Evolutionary conservation across 2,113 vertebrate genomes (phyloP), one percentile per base, ranked within the genome.

Genomic region (Myiagra hebetior): DNA sequence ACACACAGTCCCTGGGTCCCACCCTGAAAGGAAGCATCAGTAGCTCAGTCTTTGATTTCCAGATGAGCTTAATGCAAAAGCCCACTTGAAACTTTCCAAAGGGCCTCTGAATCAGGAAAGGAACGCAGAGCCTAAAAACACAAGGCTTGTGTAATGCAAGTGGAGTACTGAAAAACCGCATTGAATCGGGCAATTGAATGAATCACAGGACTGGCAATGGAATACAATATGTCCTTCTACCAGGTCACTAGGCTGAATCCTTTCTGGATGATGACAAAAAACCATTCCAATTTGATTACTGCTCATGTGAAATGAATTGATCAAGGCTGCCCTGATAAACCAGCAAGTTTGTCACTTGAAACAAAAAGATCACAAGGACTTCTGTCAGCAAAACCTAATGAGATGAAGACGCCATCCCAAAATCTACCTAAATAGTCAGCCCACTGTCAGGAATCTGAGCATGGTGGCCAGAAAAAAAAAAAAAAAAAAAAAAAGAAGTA

Each of bases 41-140:
- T 37, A 65, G 28, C 42, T 73, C 78, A 68, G 11, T 13, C 33
- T 79, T 53, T 59, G 46, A 89, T 55, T 86, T 69, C 55, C 24
- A 47, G 41, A 44, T 65, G 14, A 73, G 26, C 42, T 78, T 94
- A 87, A 65, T 17, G 31, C n/a, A 94, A 91, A 94, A 83, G 39
- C 16, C 39, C 75, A 46, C 41, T 33, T 9, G 22, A 39, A 72
- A 15, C 27, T 90, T 95, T 76, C 70, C 59, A 90, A 80, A 70
- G 50, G 28, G 42, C 15, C 24, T 83, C 67, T 37, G 27, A 85
- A 74, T n/a, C 19, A 12, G 67, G 53, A 42, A 82, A 89, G 82
- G 53, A 94, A 79, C 2, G 0, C 13, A 57, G 70, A 89, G 37
- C 41, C 33, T 87, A 47, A 87, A 94, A 93, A 26, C 44, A 52